phyloP scores from a whole-genome alignment of 1,140 invertebrate species.

The Drosophila kohkoa region DNA sequence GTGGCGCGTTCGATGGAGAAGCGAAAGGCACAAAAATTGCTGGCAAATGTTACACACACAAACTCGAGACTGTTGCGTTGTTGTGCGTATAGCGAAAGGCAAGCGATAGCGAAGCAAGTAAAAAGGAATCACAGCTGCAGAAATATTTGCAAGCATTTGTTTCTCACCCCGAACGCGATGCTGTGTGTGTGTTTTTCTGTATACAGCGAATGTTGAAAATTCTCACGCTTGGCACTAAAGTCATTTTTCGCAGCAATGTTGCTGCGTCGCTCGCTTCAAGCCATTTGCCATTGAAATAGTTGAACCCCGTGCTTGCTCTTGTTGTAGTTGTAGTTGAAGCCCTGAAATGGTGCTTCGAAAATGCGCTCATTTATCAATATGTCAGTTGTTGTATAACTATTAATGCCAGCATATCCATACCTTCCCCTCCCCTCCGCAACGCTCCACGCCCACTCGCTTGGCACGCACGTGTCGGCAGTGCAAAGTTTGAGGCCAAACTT shows the following conservation, averaged over 20 bases:
- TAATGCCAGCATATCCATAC: constrained; percentile 56
- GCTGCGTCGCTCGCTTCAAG: constrained; percentile 43
- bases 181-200: constrained; percentile 19
- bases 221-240: constrained; percentile 75
- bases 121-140: constrained; percentile 77
- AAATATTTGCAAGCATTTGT: constrained; percentile 80
- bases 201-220: constrained; percentile 48
- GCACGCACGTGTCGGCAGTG: constrained; percentile 44
- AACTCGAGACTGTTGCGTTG: background rate
- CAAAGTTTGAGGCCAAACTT: constrained; percentile 55
- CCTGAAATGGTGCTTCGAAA: constrained; percentile 60
- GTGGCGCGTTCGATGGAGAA: constrained; percentile 48
- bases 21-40: constrained; percentile 13
- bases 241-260: constrained; percentile 65
- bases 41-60: constrained; percentile 1
- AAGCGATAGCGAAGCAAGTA: constrained; percentile 21
- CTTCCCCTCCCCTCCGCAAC: background rate
- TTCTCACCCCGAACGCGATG: constrained; percentile 51
- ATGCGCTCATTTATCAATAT: constrained; percentile 81
- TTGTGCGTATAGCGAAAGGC: constrained; percentile 14
- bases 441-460: background rate
- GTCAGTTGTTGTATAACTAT: constrained; percentile 83
- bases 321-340: constrained; percentile 28
- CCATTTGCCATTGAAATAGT: constrained; percentile 77
- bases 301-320: constrained; percentile 30